Percentiles rank a stretch among this genome's conserved stretches.
phyloP scores from a whole-genome alignment of 1,140 invertebrate genomes.

The Eulimnadia texana region DNA sequence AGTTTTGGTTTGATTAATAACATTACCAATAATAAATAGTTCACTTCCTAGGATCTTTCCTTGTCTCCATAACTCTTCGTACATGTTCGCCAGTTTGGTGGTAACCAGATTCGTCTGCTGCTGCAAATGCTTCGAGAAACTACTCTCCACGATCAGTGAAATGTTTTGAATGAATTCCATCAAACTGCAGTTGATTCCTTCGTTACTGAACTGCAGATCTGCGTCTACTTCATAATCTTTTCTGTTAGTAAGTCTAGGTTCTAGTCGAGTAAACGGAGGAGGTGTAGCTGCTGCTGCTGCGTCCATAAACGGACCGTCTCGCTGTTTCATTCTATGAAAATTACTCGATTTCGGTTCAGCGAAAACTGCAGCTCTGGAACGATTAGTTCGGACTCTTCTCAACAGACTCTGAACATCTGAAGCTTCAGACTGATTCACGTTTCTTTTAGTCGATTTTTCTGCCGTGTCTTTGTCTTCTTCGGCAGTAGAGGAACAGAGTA shows the following conservation, averaged over 20 bases:
- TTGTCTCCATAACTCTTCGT: constrained; percentile 39
- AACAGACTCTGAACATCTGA: not conserved
- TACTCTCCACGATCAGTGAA: not conserved
- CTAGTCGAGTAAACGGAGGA: too few species aligned
- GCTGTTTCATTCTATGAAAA: not conserved
- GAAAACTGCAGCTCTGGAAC: not conserved
- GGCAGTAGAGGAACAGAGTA: not conserved
- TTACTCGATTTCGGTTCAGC: not conserved
- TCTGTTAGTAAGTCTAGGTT: too few species aligned
- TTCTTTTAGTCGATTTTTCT: not conserved
- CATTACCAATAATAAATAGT: constrained; percentile 32
- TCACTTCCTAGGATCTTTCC: constrained; percentile 32
- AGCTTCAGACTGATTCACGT: not conserved
- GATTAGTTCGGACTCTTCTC: not conserved
- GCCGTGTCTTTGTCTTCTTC: not conserved
- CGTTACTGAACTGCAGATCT: not conserved
- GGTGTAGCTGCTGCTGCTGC: not conserved
- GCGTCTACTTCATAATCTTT: not conserved
- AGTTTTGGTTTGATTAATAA: constrained; percentile 36
- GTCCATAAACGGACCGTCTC: not conserved
- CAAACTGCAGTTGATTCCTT: constrained; percentile 2
- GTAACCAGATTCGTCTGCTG: not conserved
- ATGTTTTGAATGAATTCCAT: constrained; percentile 15
- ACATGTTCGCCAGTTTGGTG: constrained; percentile 37
- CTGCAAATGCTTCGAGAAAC: not conserved